Conservation (phyloP, 2,888 invertebrate species). For the Syrista parreyssii region DNA sequence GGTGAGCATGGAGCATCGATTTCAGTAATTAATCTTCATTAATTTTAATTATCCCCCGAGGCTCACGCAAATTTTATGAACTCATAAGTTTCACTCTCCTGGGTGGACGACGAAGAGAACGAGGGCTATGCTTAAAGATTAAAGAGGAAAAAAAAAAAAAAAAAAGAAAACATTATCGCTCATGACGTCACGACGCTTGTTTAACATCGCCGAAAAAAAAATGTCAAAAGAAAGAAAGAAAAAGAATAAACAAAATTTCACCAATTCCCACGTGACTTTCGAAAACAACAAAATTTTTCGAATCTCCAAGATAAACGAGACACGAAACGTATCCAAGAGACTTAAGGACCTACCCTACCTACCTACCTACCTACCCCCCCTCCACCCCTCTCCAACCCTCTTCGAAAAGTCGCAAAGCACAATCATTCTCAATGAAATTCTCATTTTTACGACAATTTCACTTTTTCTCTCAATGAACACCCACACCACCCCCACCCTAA, state of each 20-base stretch:
- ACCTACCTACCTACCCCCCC: no score
- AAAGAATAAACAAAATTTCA: neutral
- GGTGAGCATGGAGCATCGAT: conserved; percentile 67
- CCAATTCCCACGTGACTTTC: neutral
- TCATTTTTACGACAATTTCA: neutral
- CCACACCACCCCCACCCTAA: neutral
- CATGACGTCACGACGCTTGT: neutral
- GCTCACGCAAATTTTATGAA: neutral
- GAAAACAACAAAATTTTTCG: neutral
- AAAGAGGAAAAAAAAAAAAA: conserved; percentile 10
- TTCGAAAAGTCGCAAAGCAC: neutral
- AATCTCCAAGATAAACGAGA: neutral
- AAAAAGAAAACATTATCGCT: neutral
- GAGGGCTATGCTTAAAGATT: neutral
- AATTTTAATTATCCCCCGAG: conserved; percentile 7
- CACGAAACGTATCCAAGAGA: neutral
- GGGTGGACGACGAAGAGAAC: no score
- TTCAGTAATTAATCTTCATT: conserved; percentile 2
- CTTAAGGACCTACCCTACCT: neutral
- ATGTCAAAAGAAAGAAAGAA: no score
- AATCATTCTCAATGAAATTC: neutral
- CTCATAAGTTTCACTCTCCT: neutral
- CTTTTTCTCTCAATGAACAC: neutral
- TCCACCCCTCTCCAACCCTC: no score
- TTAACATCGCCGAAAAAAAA: neutral